These are phyloP conservation scores for Odontocolon sp. DNA, from an alignment of 2,888 invertebrate genomes.

Conservation along the genomic window DNA sequence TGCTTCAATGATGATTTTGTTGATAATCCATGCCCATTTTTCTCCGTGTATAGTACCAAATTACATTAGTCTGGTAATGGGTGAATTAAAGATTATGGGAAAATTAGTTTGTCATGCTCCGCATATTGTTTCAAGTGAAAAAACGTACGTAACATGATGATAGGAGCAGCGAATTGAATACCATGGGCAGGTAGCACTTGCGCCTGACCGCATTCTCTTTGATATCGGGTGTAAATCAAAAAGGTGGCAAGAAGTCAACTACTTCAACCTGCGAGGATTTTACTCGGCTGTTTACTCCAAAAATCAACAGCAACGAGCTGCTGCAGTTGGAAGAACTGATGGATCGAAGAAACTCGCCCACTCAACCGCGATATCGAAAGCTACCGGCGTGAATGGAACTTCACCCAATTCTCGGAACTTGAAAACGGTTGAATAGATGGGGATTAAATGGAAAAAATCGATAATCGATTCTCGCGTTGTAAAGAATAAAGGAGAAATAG, in stretches of 20 bases:
- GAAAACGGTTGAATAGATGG: neutral
- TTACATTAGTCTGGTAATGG: no score
- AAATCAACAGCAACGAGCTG: no score
- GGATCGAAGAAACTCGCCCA: neutral
- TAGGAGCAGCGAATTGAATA: no score
- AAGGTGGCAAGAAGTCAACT: slow-evolving; percentile 69
- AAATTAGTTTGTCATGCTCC: no score
- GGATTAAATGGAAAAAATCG: neutral
- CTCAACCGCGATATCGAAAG: neutral
- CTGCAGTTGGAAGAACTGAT: no score
- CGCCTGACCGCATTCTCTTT: neutral
- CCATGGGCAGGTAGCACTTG: neutral
- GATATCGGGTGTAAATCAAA: neutral
- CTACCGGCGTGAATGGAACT: neutral
- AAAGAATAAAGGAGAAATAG: neutral
- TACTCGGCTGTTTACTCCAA: slow-evolving; percentile 68
- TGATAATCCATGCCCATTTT: no score
- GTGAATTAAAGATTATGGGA: no score
- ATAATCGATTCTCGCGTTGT: neutral
- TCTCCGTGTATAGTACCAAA: no score
- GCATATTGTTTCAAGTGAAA: no score
- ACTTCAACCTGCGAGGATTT: slow-evolving; percentile 67
- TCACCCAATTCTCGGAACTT: neutral
- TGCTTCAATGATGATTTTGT: no score
- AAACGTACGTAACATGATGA: no score